Conservation (phyloP, 1,140 invertebrate genomes). For the Drosophila nikananu region DNA sequence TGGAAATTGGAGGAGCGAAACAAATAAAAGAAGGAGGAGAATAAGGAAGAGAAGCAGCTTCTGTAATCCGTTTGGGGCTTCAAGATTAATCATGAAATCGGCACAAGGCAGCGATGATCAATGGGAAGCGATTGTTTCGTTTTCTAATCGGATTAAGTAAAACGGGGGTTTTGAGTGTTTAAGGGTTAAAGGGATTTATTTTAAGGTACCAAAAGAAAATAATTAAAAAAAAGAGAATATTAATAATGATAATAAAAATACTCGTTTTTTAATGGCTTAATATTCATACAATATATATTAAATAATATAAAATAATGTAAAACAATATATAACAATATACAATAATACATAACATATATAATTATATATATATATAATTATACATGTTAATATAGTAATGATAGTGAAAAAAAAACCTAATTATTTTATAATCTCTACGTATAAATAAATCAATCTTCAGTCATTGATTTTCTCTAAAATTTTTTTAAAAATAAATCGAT, state of each 20-base stretch:
- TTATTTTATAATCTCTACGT: no score
- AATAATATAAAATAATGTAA: no score
- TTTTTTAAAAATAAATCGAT: no score
- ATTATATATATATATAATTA: no score
- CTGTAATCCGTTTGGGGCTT: constrained; percentile 5
- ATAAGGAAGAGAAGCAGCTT: not conserved
- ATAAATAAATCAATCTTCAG: no score
- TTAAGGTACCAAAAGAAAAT: not conserved
- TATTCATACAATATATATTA: no score
- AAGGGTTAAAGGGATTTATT: not conserved
- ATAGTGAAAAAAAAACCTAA: no score
- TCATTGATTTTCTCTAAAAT: no score
- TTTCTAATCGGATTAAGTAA: not conserved
- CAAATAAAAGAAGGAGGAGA: not conserved
- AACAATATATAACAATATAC: no score
- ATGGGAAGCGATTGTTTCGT: constrained; percentile 24
- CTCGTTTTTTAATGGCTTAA: no score
- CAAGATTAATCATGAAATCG: constrained; percentile 43
- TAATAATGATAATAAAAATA: not conserved
- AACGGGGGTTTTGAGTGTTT: not conserved
- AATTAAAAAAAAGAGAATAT: not conserved
- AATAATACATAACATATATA: no score
- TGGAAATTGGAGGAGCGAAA: constrained; percentile 4
- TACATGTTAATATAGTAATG: no score
- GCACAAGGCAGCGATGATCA: constrained; percentile 24